phyloP scores from a whole-genome alignment of 2,797 vertebrate genomes.

The Chrosomus eos region DNA sequence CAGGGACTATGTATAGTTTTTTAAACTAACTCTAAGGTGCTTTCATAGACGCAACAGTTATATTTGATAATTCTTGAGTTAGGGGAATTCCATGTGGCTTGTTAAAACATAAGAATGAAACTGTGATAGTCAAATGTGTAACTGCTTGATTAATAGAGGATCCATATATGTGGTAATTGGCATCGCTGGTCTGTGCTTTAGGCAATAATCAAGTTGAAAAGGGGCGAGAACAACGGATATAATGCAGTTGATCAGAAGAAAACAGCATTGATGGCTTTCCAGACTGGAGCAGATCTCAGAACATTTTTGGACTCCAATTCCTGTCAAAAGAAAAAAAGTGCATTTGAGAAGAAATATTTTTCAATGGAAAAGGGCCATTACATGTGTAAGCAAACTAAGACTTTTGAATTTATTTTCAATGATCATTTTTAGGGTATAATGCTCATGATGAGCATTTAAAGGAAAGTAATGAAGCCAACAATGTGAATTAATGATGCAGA shows the following conservation, averaged over 20 bases:
- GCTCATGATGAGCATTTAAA: conserved; percentile 12
- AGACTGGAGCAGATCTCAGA: conserved; percentile 15
- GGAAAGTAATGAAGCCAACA: background rate
- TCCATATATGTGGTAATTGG: background rate
- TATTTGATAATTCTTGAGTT: background rate
- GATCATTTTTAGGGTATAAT: background rate
- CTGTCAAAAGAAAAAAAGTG: conserved; percentile 12
- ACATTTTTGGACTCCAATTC: conserved; percentile 7
- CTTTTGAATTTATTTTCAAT: background rate
- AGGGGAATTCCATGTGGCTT: background rate
- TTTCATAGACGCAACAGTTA: background rate
- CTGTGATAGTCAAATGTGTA: background rate
- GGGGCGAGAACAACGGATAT: conserved; percentile 17
- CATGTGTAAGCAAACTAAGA: conserved; percentile 9
- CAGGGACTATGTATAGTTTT: background rate
- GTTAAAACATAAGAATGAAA: background rate
- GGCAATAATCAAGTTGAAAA: background rate
- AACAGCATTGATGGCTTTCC: conserved; percentile 33
- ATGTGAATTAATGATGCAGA: conserved; percentile 19
- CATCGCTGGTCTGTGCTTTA: background rate
- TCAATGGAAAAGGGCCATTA: conserved; percentile 4
- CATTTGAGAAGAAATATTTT: background rate
- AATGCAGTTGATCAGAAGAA: background rate
- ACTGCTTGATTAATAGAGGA: background rate
- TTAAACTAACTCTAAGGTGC: background rate